Base-by-base conservation (phyloP, 2,797 vertebrate species). In the Sebastes taczanowskii region DNA sequence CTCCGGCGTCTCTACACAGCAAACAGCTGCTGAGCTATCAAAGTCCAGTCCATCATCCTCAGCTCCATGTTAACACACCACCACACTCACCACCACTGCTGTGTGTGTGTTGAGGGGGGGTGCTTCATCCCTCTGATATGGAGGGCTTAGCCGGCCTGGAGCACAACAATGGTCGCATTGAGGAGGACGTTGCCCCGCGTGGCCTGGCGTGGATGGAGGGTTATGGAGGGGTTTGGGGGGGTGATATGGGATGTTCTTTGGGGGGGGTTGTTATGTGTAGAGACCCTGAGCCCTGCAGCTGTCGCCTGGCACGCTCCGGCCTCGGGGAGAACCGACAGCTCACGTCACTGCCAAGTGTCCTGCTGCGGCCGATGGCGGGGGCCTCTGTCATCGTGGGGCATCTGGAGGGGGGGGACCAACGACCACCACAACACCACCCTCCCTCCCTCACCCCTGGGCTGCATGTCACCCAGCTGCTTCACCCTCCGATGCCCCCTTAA, bases 271-370 rank as follows among this genome's bases (percentile, higher is more conserved):
- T 96, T 91, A 81, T 81, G 93, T 71, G 67, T 65, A 23, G 92
- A 93, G 85, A 87, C 91, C 93, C 92, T 94, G 85, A 93, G 88
- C 91, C 88, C 83, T 94, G 96, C 96, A 97, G 97, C 96, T 97
- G 97, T 97, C 90, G 92, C 94, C 91, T 96, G 96, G 96, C 97
- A 97, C 96, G 91, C 96, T 97, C 94, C 96, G 69, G 93, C 94
- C 94, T 96, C 90, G 79, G 91, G 88, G 89, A 94, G 95, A 94
- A 96, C 96, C 92, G 93, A 95, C 95, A 96, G 94, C 91, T 96
- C 94, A 94, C 94, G 93, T 96, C 96, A 95, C 90, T 95, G 95
- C 95, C 93, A 95, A 96, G 92, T 71, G 93, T 95, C 94, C 94
- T 94, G 94, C 92, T 93, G 94, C 67, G 89, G 91, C 83, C 78